A percentile compares a stretch with the other conserved stretches of the same genome.
Evolutionary conservation across 2,888 invertebrate genomes (phyloP).

Genomic region (Lacanobia oleracea): DNA sequence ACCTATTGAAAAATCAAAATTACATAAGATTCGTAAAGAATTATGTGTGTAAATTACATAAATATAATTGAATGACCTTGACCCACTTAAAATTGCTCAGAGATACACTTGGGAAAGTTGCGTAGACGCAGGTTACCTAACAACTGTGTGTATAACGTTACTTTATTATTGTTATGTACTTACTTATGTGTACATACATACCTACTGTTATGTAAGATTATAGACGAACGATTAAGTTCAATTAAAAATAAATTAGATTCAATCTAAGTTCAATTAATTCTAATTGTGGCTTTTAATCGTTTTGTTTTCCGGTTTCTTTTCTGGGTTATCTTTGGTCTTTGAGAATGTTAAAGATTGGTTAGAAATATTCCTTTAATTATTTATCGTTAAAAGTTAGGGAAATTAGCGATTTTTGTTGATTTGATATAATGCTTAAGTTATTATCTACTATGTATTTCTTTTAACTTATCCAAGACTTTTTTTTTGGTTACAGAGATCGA

Average conservation of each 20-base stretch:
- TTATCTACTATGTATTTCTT: not conserved
- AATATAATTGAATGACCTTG: slow-evolving; percentile 71
- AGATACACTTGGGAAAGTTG: slow-evolving; percentile 50
- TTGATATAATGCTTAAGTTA: not conserved
- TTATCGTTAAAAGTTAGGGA: not conserved
- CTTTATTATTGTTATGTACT: slow-evolving; percentile 14
- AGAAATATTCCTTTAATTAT: not conserved
- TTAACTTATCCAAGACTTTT: slow-evolving; percentile 47
- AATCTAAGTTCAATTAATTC: not conserved
- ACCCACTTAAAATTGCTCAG: slow-evolving; percentile 67
- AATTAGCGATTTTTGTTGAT: not conserved
- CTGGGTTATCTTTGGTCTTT: not conserved
- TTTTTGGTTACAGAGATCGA: slow-evolving; percentile 84
- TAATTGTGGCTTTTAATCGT: not conserved
- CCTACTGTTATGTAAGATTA: slow-evolving; percentile 28
- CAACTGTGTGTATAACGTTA: not conserved
- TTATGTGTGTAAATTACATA: slow-evolving; percentile 31
- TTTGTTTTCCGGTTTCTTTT: slow-evolving; percentile 9
- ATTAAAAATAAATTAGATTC: slow-evolving; percentile 10
- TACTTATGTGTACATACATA: not conserved
- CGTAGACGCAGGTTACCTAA: slow-evolving; percentile 56
- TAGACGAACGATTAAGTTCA: not conserved
- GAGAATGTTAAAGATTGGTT: not conserved
- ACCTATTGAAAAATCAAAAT: not conserved
- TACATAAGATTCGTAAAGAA: not conserved